These are phyloP conservation scores for Pristionchus entomophagus DNA, from an alignment of 2,888 invertebrate species.

Conservation along the genomic window DNA sequence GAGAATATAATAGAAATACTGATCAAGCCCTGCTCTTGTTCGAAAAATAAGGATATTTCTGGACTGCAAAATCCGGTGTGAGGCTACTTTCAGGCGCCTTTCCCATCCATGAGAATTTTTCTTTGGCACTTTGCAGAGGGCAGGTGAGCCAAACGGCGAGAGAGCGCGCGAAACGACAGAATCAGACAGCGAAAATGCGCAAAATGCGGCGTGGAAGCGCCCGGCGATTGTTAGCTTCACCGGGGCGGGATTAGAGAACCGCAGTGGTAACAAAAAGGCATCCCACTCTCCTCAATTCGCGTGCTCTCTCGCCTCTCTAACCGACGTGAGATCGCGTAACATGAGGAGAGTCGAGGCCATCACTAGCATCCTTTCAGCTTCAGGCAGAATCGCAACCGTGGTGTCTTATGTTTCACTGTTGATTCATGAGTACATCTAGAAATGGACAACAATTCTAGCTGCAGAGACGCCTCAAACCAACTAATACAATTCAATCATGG, in stretches of 20 bases:
- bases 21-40: not conserved
- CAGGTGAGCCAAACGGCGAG: too few relatives aligned
- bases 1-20: not conserved
- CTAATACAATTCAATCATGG: not conserved
- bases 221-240: too few relatives aligned
- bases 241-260: too few relatives aligned
- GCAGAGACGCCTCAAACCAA: not conserved
- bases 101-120: not conserved
- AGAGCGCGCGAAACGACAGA: not conserved
- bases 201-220: not conserved
- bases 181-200: not conserved
- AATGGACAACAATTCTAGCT: too few relatives aligned
- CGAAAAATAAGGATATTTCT: too few relatives aligned
- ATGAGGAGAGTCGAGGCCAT: too few relatives aligned
- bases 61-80: too few relatives aligned
- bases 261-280: not conserved
- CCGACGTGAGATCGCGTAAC: too few relatives aligned
- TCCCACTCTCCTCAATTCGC: too few relatives aligned
- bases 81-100: not conserved
- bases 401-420: not conserved
- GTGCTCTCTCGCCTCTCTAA: too few relatives aligned
- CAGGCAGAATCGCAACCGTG: not conserved
- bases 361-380: not conserved
- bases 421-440: not conserved
- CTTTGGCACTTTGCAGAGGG: not conserved